Percentiles rank a stretch among this genome's conserved stretches.
Conservation (phyloP, 2,113 vertebrate genomes). For the Pimephales promelas region DNA sequence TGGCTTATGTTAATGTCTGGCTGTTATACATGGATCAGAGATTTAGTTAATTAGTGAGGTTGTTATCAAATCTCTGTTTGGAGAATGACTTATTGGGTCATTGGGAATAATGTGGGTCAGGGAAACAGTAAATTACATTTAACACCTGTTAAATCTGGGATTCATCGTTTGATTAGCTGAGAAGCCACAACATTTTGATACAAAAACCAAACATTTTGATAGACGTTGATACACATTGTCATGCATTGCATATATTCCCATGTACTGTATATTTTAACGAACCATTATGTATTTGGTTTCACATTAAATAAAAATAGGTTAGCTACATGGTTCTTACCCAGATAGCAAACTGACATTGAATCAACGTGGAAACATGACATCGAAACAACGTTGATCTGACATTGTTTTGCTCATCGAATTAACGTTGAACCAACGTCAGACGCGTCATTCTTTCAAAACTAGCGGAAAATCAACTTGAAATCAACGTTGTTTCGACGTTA, state of each 20-base stretch:
- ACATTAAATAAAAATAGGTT: background rate
- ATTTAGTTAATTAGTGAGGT: slow-evolving; percentile 51
- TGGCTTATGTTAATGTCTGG: slow-evolving; percentile 42
- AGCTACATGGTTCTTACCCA: background rate
- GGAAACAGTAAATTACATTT: background rate
- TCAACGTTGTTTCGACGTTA: too few species aligned
- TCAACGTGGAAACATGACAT: too few species aligned
- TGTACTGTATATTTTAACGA: background rate
- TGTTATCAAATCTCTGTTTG: slow-evolving; percentile 17
- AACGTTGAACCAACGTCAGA: too few species aligned
- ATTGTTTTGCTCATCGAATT: too few species aligned
- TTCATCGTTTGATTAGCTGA: background rate
- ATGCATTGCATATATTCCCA: background rate
- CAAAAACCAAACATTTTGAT: background rate
- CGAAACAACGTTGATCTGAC: too few species aligned
- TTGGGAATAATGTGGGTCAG: background rate
- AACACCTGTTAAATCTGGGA: background rate
- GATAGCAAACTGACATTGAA: too few species aligned
- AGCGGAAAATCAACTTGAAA: too few species aligned
- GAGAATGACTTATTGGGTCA: slow-evolving; percentile 17
- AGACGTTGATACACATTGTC: background rate
- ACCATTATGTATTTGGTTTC: background rate
- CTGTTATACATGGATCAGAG: slow-evolving; percentile 60
- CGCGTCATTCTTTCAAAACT: too few species aligned
- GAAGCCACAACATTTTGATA: background rate